These are phyloP conservation scores for Watsonalla cultraria DNA, from an alignment of 2,888 invertebrate genomes.

Conservation along the genomic window DNA sequence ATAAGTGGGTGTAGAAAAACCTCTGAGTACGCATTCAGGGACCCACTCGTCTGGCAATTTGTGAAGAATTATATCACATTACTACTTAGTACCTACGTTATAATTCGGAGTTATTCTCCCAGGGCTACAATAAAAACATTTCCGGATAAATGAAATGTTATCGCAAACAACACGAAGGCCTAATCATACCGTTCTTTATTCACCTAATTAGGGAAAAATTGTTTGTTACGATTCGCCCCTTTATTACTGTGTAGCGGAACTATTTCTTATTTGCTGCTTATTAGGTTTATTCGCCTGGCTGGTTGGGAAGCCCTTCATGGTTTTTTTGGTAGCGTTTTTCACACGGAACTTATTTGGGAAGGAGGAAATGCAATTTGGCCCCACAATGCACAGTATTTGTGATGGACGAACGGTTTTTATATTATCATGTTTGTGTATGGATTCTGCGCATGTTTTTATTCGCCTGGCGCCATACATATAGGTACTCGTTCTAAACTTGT, in stretches of 20 bases:
- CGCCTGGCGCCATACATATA: too few relatives aligned
- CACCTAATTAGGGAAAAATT: slow-evolving; percentile 5
- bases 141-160: neutral
- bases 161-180: neutral
- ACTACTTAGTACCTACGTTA: too few relatives aligned
- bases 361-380: slow-evolving; percentile 40
- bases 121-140: neutral
- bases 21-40: too few relatives aligned
- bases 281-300: slow-evolving; percentile 33
- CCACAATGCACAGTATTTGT: slow-evolving; percentile 32
- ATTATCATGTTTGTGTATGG: neutral
- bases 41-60: too few relatives aligned
- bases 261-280: slow-evolving; percentile 23
- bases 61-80: too few relatives aligned
- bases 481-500: too few relatives aligned
- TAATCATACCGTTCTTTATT: neutral
- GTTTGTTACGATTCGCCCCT: slow-evolving; percentile 6
- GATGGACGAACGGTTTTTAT: slow-evolving; percentile 12
- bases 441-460: too few relatives aligned
- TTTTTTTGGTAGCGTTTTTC: slow-evolving; percentile 37
- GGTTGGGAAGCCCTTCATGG: slow-evolving; percentile 41
- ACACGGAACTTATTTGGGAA: slow-evolving; percentile 36
- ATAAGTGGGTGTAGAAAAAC: too few relatives aligned
- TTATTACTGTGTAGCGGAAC: slow-evolving; percentile 29
- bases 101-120: neutral